Evolutionary conservation across 23 tunicate genomes (phyloP).

Genomic region (Trididemnum nubilum): DNA sequence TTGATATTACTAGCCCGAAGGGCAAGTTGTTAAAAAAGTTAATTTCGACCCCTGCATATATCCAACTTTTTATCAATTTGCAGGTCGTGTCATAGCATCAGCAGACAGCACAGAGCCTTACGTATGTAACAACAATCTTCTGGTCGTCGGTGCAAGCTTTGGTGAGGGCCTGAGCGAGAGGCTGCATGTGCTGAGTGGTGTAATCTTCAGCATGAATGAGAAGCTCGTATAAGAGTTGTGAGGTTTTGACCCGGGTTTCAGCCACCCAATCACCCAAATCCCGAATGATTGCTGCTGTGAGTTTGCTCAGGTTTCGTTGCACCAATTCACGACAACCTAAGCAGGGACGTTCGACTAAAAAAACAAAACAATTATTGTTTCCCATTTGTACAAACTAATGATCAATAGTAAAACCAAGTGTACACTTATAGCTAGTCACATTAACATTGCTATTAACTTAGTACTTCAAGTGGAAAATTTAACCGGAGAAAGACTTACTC

Average conservation of each 20-base stretch:
- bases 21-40: too few relatives aligned
- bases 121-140: constrained; percentile 44
- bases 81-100: too few relatives aligned
- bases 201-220: constrained; percentile 89
- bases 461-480: too few relatives aligned
- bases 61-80: too few relatives aligned
- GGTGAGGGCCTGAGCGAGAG: constrained; percentile 72
- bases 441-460: too few relatives aligned
- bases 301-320: constrained; percentile 85
- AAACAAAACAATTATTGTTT: constrained; percentile 11
- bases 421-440: too few relatives aligned
- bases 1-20: too few relatives aligned
- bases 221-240: constrained; percentile 75
- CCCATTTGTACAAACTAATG: neutral
- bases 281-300: constrained; percentile 71
- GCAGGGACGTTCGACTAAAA: constrained; percentile 69
- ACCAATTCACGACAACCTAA: constrained; percentile 93
- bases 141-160: constrained; percentile 80
- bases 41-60: too few relatives aligned
- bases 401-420: too few relatives aligned
- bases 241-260: constrained; percentile 77
- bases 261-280: constrained; percentile 93
- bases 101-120: too few relatives aligned
- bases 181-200: constrained; percentile 97
- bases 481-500: too few relatives aligned